A percentile compares a stretch with the other conserved stretches of the same genome.
phyloP scores from a whole-genome alignment of 1,140 invertebrate species.

The Brachionus sp. region DNA sequence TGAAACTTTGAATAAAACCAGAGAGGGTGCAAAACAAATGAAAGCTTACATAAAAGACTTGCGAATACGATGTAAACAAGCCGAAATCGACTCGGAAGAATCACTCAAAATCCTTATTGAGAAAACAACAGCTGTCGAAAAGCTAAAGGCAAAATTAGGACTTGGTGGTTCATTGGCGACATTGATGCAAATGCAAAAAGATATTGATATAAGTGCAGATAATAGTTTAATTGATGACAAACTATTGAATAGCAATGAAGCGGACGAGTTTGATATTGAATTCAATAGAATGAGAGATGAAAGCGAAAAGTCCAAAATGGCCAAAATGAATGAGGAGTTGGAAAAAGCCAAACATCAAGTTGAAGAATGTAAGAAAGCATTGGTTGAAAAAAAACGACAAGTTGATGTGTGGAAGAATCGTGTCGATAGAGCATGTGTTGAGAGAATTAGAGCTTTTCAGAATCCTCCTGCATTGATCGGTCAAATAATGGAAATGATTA shows the following conservation, averaged over 20 bases:
- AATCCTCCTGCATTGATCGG: slow-evolving; percentile 57
- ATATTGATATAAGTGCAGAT: slow-evolving; percentile 53
- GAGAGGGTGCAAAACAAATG: slow-evolving; percentile 56
- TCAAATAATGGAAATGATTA: slow-evolving; percentile 58
- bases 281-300: slow-evolving; percentile 59
- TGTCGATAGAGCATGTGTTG: slow-evolving; percentile 57
- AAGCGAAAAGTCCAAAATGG: slow-evolving; percentile 54
- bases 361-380: slow-evolving; percentile 52
- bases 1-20: slow-evolving; percentile 55
- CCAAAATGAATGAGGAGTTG: slow-evolving; percentile 55
- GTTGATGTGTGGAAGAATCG: slow-evolving; percentile 56
- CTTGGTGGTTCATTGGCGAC: slow-evolving; percentile 55
- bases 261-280: slow-evolving; percentile 58
- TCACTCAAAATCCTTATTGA: slow-evolving; percentile 53
- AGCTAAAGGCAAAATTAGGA: slow-evolving; percentile 56
- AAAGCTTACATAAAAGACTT: slow-evolving; percentile 55
- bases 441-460: slow-evolving; percentile 54
- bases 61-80: slow-evolving; percentile 53
- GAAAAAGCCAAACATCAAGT: slow-evolving; percentile 50
- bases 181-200: slow-evolving; percentile 56
- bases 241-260: slow-evolving; percentile 54
- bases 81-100: slow-evolving; percentile 53
- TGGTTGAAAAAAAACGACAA: slow-evolving; percentile 53
- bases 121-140: slow-evolving; percentile 56
- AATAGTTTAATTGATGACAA: slow-evolving; percentile 50